phyloP scores from a whole-genome alignment of 2,888 invertebrate species.

The Lasius platythorax region DNA sequence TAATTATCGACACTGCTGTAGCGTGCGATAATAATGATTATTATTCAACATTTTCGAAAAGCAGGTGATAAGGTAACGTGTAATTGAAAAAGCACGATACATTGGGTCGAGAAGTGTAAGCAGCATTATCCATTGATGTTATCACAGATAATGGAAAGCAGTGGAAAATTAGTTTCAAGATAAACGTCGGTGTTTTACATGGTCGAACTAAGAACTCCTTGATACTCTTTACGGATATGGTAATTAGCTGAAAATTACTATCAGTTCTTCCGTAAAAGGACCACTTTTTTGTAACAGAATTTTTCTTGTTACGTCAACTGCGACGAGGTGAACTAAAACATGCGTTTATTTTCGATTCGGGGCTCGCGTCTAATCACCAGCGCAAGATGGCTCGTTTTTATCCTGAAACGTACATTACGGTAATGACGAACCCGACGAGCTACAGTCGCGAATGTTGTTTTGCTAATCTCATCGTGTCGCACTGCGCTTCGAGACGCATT shows the following conservation, averaged over 20 bases:
- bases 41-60: slow-evolving; percentile 20
- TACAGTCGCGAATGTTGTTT: slow-evolving; percentile 21
- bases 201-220: neutral
- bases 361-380: neutral
- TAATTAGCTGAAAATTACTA: slow-evolving; percentile 12
- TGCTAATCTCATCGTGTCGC: slow-evolving; percentile 39
- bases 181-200: neutral
- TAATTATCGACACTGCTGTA: slow-evolving; percentile 47
- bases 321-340: neutral
- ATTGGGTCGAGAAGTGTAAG: neutral
- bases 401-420: slow-evolving; percentile 32
- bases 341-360: neutral
- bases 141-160: neutral
- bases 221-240: neutral
- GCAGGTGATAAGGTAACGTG: slow-evolving; percentile 4
- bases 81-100: slow-evolving; percentile 34
- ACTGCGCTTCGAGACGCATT: slow-evolving; percentile 30
- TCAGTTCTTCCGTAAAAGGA: neutral
- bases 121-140: neutral
- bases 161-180: slow-evolving; percentile 15
- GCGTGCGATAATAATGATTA: slow-evolving; percentile 35
- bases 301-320: neutral
- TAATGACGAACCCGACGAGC: slow-evolving; percentile 16
- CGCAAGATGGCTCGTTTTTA: slow-evolving; percentile 18
- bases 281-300: neutral